phyloP scores from a whole-genome alignment of 2,113 vertebrate species.

The Deroptyus accipitrinus region DNA sequence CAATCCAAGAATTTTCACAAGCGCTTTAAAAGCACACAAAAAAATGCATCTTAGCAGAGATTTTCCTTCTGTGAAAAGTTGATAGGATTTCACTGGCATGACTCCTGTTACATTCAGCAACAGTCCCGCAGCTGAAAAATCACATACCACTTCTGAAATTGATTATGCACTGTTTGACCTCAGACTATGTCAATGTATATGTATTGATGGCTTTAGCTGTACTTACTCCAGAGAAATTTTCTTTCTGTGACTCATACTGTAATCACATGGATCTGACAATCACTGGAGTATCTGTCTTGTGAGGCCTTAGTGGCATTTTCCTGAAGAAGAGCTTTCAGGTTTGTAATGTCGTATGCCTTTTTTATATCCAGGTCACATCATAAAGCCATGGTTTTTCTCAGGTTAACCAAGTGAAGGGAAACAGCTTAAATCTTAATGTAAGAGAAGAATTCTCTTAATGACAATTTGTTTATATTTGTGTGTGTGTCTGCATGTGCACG shows the following conservation, averaged over 20 bases:
- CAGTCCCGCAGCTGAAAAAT: neutral
- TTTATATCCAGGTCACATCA: neutral
- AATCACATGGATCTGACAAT: neutral
- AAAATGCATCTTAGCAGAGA: neutral
- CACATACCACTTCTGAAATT: neutral
- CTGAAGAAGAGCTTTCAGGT: neutral
- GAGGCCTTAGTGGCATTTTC: neutral
- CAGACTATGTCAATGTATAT: neutral
- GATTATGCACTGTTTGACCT: conserved; percentile 18
- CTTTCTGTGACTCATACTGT: neutral
- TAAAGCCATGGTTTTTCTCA: neutral
- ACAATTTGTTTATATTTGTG: neutral
- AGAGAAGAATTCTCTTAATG: neutral
- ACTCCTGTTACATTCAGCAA: neutral
- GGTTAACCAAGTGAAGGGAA: neutral
- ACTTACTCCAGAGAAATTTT: neutral
- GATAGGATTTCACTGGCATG: conserved; percentile 21
- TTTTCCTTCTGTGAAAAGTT: neutral
- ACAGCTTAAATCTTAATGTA: neutral
- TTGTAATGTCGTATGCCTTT: neutral
- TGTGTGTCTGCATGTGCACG: neutral
- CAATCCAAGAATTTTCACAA: conserved; percentile 26
- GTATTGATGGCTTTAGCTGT: neutral
- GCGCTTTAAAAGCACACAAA: neutral
- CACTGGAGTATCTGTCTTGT: neutral